Base-by-base conservation (phyloP, 2,888 invertebrate genomes). In the Polyommatus iphigenia region DNA sequence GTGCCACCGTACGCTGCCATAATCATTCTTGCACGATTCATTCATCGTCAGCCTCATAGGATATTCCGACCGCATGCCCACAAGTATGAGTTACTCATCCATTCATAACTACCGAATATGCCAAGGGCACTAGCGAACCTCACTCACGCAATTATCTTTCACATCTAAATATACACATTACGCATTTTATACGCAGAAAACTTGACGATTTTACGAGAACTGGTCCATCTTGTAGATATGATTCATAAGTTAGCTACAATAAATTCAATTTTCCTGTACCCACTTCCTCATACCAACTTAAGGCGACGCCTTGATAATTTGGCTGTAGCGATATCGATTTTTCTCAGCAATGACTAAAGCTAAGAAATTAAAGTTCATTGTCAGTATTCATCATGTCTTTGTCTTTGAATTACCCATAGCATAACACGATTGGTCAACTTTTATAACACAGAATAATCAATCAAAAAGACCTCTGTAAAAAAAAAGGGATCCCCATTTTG, bases 151-250 rank as follows among this genome's bases (percentile, higher is more conserved):
- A 82, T 81, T 82, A 83, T 83, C 67, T 54, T 82, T 83, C 83
- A 84, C 87, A 86, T 85, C 87, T 85, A 87, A 85, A 72, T 76
- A 86, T 84, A 79, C 78, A 86, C 59, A 86, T 85, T 85, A 88
- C 87, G 87, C 88, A 89, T 87, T 81, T 85, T 86, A 84, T 90
- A 88, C 88, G 87, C 82, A 86, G 89, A 89, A 90, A 88, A 86
- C 85, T 83, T 86, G 84, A 88, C 87, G 87, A 88, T 85, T 86
- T 87, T 82, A 84, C 85, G 81, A 85, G 87, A 90, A 90, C 88
- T 86, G 85, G 88, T 88, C 84, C 82, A 78, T 82, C 83, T 85
- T 87, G 87, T 15, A 86, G 85, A 83, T 81, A 84, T 90, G 90
- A 90, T 82, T 90, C 89, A 90, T 80, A 83, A 83, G 83, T 82